These are phyloP conservation scores for Diadema setosum DNA, from an alignment of 35 echinoderm and acorn worm genomes.

Conservation along the genomic window DNA sequence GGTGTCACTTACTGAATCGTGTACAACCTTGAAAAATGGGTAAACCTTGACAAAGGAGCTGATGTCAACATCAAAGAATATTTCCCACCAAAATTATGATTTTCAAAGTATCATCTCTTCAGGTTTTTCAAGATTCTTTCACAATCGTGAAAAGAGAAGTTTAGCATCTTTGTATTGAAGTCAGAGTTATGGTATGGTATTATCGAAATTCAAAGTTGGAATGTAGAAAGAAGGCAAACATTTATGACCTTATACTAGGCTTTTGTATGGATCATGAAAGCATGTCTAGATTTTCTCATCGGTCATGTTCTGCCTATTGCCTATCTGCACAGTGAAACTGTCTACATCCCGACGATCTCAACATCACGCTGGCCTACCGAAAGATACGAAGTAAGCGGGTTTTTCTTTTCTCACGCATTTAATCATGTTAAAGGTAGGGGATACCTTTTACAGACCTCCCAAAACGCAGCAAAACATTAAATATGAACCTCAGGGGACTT, in stretches of 20 bases:
- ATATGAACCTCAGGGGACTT: neutral
- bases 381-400: conserved; percentile 54
- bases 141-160: no score
- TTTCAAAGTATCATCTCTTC: no score
- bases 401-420: neutral
- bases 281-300: neutral
- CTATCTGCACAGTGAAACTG: conserved; percentile 49
- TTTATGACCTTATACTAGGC: neutral
- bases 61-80: no score
- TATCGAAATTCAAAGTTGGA: neutral
- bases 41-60: no score
- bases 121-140: no score
- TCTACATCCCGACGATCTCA: conserved; percentile 45
- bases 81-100: no score
- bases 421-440: neutral
- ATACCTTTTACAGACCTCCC: neutral
- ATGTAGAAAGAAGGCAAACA: neutral
- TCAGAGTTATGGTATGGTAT: neutral
- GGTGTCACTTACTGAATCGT: no score
- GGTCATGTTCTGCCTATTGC: neutral
- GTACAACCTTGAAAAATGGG: no score
- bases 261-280: neutral
- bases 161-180: neutral
- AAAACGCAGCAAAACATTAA: neutral
- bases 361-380: conserved; percentile 78